Evolutionary conservation across 1,140 invertebrate species (phyloP), one percentile per base, ranked within the genome.

Genomic region (Geopemphigus sp.): DNA sequence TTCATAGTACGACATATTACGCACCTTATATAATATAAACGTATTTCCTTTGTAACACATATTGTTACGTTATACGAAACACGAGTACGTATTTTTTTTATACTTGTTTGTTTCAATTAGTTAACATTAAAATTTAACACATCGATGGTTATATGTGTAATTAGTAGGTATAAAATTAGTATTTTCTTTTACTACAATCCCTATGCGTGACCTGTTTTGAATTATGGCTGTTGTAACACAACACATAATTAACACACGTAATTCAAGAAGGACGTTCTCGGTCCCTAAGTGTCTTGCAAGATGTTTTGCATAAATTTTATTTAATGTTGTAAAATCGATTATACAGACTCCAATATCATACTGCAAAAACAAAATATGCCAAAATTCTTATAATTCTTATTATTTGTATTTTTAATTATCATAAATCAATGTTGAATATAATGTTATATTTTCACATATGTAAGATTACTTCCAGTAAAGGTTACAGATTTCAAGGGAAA

Each of bases 21-120:
- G 19, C 32, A 22, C 29, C 61, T 32, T 32, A 19, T 11, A 39
- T 29, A 66, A n/a, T n/a, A n/a, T n/a, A n/a, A n/a, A n/a, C n/a
- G 19, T n/a, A 19, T 66, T 39, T 39, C n/a, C 15, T 17, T 3
- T 54, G 32, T 8, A 39, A 39, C 15, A 54, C 53, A 54, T 50
- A 50, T 12, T 11, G 47, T 50, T 19, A 19, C 3, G 54, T 17
- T 29, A 29, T 22, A 26, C 19, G 26, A 54, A 54, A 29, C 14
- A 53, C 47, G 19, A 70, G 47, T 53, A 70, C 19, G 29, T 17
- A 47, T 22, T 53, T 76, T 76, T 74, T 76, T 76, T 39, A 76
- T 54, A 76, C 72, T 76, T 32, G 32, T 59, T 29, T 59, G 72
- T 76, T 76, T 59, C 72, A 76, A 76, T 76, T 59, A 76, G 72